A percentile compares a stretch with the other conserved stretches of the same genome.
phyloP scores from a whole-genome alignment of 2,888 invertebrate species.

The Thera obeliscata region DNA sequence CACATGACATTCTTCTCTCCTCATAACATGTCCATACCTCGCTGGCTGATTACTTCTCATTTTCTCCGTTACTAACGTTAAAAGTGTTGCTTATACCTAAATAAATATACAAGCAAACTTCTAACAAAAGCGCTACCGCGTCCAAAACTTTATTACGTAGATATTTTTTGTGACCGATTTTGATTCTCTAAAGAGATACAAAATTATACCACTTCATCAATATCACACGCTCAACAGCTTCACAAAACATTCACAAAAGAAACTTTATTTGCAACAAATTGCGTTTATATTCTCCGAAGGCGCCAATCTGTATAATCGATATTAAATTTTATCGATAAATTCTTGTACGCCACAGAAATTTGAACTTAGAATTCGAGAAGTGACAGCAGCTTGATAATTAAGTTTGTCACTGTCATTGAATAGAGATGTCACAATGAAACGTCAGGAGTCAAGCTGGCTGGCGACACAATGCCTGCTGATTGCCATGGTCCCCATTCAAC shows the following conservation, averaged over 20 bases:
- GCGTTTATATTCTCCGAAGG: constrained; percentile 66
- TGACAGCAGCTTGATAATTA: constrained; percentile 43
- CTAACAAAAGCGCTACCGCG: too few relatives aligned
- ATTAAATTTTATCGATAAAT: constrained; percentile 35
- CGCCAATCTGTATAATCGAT: constrained; percentile 62
- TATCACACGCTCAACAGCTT: constrained; percentile 25
- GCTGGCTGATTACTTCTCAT: too few relatives aligned
- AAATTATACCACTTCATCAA: constrained; percentile 31
- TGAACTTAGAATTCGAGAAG: constrained; percentile 41
- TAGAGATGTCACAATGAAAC: constrained; percentile 58
- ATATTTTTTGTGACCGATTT: not conserved
- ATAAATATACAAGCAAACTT: too few relatives aligned
- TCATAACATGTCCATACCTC: too few relatives aligned
- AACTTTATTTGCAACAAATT: constrained; percentile 75
- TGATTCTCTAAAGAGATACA: constrained; percentile 4
- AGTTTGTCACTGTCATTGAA: constrained; percentile 53
- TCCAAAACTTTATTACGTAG: too few relatives aligned
- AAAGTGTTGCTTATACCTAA: too few relatives aligned
- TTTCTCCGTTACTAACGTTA: too few relatives aligned
- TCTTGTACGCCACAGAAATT: constrained; percentile 32
- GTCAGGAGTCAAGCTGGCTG: constrained; percentile 68
- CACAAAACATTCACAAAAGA: constrained; percentile 35
- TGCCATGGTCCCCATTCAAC: constrained; percentile 71
- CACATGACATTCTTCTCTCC: too few relatives aligned
- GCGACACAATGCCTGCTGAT: constrained; percentile 72